Base-by-base conservation (phyloP, 2,113 vertebrate genomes). In the Rousettus leschenaultii region DNA sequence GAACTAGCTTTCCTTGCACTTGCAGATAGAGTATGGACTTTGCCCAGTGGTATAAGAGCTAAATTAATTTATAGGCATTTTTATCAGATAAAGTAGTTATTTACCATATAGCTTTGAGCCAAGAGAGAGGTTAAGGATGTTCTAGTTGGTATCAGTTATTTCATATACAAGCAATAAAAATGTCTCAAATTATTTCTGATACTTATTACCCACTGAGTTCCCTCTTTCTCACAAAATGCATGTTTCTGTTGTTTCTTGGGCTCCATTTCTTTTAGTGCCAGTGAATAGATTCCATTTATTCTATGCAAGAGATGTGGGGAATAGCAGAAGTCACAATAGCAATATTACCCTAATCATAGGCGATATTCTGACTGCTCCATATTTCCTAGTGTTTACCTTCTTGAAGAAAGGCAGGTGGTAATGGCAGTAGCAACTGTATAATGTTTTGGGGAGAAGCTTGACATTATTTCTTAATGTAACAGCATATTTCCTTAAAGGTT, bases 381-480 rank as follows among this genome's bases (percentile, higher is more conserved):
- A 40, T 85, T 65, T 96, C n/a, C 74, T 86, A 89, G 30, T 33
- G 21, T 82, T 93, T 71, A 82, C 0, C 1, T 95, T 43, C 40
- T 89, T 80, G 43, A 77, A 95, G 68, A 88, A 28, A 86, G 30
- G 16, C 53, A 84, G 74, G 38, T 93, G n/a, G 19, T 63, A 79
- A 89, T 45, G 45, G 33, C 19, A 75, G 7, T 45, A 71, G 40
- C 4, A 68, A 91, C 30, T 89, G 1, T 55, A 40, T 89, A 88
- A 86, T 65, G 26, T 80, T 95, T 93, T 33, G 6, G 51, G 63
- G 38, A 95, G n/a, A 94, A 66, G 11, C 57, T 24, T 95, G 68
- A 95, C 74, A n/a, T 89, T 86, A 89, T 96, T 95, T 92, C 43
- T 94, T 93, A 53, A 70, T 95, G 38, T 77, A 86, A 89, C 59